Evolutionary conservation across 2,888 invertebrate genomes (phyloP), one percentile per base, ranked within the genome.

Genomic region (Orthonevra nobilis): DNA sequence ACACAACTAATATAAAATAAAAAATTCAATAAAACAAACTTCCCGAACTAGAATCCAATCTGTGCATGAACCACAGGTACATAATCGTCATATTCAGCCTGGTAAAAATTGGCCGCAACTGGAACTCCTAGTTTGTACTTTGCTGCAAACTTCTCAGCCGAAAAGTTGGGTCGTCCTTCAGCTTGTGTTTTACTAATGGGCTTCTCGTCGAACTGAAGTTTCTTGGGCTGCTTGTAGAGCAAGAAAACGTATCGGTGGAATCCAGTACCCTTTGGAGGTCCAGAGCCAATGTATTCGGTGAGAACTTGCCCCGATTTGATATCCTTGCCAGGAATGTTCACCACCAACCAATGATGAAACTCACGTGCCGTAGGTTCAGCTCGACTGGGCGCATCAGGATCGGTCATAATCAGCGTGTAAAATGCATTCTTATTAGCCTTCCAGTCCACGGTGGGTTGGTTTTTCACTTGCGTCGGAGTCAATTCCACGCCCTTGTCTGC

Each of bases 261-360:
- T 1, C 92, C 95, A 0, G 94, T 93, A 38, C 86, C 93, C 82
- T 92, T 89, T 19, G 97, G 96, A 0, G 97, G 96, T 7, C 96
- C 97, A 3, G 96, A 92, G 34, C 97, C 97, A 32, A 95, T 89
- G 88, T 96, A 98, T 19, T 92, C 93, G 1, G 94, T 92, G 0
- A 97, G 89, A 0, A 91, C 91, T 69, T 96, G 94, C 9, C 97
- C 97, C 5, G 91, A 90, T 0, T 87, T 85, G 2, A 97, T 85
- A 77, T 94, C 90, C 81, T 86, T 89, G n/a, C 94, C 96, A 10
- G 94, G 95, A 83, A 98, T 94, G 85, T 97, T 97, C 19, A 92
- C 94, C 0, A 97, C 94, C n/a, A 97, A 89, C 97, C 97, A 97
- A 87, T 97, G 97, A 85, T 94, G 94, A 94, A 94, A 97, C 88